These are phyloP conservation scores for Thymelicus sylvestris DNA, from an alignment of 2,888 invertebrate species.

Conservation along the genomic window DNA sequence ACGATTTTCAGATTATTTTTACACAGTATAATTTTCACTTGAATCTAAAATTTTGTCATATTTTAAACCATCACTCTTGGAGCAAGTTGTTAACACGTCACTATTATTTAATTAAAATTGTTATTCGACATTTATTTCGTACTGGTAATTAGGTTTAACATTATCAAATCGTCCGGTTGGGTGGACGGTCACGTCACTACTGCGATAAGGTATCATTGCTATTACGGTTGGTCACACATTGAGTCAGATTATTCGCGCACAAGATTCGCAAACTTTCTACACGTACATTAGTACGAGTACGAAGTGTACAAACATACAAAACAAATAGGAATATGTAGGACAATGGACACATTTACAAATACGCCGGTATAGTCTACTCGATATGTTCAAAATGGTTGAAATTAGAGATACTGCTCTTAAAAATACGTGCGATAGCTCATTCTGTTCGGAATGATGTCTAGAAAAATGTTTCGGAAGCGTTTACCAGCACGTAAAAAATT, in stretches of 20 bases:
- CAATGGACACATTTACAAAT: neutral
- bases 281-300: neutral
- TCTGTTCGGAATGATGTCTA: too few relatives aligned
- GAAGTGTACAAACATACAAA: too few relatives aligned
- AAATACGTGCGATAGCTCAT: too few relatives aligned
- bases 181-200: constrained; percentile 6
- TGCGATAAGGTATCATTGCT: constrained; percentile 4
- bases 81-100: neutral
- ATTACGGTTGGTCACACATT: constrained; percentile 3
- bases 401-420: too few relatives aligned
- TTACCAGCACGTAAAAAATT: too few relatives aligned
- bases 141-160: neutral
- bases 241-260: neutral
- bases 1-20: too few relatives aligned
- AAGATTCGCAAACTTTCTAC: neutral
- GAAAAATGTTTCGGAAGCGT: too few relatives aligned
- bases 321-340: constrained; percentile 2
- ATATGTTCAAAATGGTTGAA: too few relatives aligned
- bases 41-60: neutral
- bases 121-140: neutral
- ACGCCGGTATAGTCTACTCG: too few relatives aligned
- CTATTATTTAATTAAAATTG: neutral
- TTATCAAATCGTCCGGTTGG: neutral
- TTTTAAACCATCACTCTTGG: neutral
- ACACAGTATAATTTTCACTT: neutral